Evolutionary conservation across 2,888 invertebrate genomes (phyloP), one percentile per base, ranked within the genome.

Genomic region (Heteromyza rotundicornis): DNA sequence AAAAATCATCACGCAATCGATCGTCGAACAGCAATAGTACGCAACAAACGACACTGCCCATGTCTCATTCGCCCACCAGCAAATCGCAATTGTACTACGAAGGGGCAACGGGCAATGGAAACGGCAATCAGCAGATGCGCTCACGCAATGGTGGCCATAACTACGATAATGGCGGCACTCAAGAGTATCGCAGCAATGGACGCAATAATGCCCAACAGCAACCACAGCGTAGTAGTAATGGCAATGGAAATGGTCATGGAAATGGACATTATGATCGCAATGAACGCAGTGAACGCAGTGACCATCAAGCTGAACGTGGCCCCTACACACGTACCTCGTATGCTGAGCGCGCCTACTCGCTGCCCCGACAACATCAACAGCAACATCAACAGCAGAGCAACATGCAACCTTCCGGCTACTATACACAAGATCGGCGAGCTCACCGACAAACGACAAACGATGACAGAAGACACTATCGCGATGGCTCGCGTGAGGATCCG

Each of bases 341-440:
- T 50, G 84, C 86, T 8, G 89, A 89, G 49, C 86, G 92, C 0
- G 88, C 89, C 8, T 91, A 92, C 77, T 92, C 93, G 0, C 82
- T 94, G 59, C 94, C 94, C 0, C 86, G 93, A 17, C 81, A 85
- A 61, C 84, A 69, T 74, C 83, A 82, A 44, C 78, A 82, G 55
- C 79, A 84, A 60, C 80, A 81, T 55, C 72, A 75, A 64, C 36
- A 27, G 49, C 64, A 71, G 17, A 59, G 69, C n/a, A 77, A 64
- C 58, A 79, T 79, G 78, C 82, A 79, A 65, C 77, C 82, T 2
- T 79, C 81, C 5, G 85, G 85, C 12, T 86, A 86, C 61, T 86
- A 86, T 66, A 86, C 86, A 22, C 86, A 86, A 66, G 86, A 86
- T 75, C 84, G 86, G 14, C 83, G 86, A 1, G 84, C 83, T 59